These are phyloP conservation scores for Meiosimyza platycephala DNA, from an alignment of 2,888 invertebrate genomes.

Conservation along the genomic window DNA sequence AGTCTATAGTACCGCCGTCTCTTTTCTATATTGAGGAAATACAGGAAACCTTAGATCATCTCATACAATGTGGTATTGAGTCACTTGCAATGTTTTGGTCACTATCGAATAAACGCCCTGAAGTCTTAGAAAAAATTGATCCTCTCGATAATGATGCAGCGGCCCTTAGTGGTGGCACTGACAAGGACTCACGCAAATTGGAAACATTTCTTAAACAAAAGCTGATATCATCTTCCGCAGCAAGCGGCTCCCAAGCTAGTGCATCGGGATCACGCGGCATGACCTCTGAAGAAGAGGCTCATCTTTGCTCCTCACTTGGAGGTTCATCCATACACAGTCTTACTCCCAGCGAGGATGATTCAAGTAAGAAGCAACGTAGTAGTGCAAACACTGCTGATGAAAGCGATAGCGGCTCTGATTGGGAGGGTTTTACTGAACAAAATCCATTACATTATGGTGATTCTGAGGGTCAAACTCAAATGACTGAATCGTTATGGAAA, in stretches of 20 bases:
- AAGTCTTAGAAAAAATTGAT: conserved; percentile 51
- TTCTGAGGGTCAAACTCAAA: conserved; percentile 68
- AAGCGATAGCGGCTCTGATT: conserved; percentile 76
- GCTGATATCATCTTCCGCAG: conserved; percentile 35
- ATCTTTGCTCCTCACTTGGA: conserved; percentile 52
- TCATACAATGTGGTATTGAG: conserved; percentile 81
- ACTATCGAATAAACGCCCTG: conserved; percentile 74
- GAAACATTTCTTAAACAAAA: conserved; percentile 56
- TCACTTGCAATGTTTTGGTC: conserved; percentile 77
- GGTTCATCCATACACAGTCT: conserved; percentile 62
- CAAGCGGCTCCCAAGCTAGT: conserved; percentile 15
- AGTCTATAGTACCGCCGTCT: conserved; percentile 54
- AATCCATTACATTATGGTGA: conserved; percentile 57
- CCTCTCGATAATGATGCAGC: conserved; percentile 38
- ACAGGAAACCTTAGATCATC: conserved; percentile 83
- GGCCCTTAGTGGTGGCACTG: conserved; percentile 25
- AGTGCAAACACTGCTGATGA: conserved; percentile 47
- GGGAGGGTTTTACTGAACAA: conserved; percentile 71
- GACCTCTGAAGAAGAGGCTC: conserved; percentile 53
- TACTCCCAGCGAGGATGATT: conserved; percentile 61
- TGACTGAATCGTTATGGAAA: conserved; percentile 78
- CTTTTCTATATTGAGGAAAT: conserved; percentile 89
- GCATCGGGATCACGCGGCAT: conserved; percentile 69
- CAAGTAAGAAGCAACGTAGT: conserved; percentile 50
- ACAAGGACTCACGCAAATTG: conserved; percentile 49